Evolutionary conservation across 2,113 vertebrate genomes (phyloP), one percentile per base, ranked within the genome.

Genomic region (Varanus salvator): DNA sequence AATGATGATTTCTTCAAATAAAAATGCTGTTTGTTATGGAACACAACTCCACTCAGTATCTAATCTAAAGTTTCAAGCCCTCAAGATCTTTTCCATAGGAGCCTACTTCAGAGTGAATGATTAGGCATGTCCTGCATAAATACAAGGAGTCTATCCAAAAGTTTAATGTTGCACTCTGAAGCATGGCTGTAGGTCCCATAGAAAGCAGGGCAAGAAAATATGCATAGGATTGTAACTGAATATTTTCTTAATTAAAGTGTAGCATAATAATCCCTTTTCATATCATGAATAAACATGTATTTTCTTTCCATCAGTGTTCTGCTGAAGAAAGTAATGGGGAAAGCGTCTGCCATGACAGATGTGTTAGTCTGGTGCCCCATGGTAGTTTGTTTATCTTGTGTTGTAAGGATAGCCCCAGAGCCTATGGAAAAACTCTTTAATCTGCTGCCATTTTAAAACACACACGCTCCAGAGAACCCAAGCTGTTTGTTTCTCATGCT

Each of bases 181-280:
- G 23, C 44, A 54, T 1, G 0, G 57, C 72, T 90, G 52, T 19
- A 29, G 31, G 12, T 25, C 19, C 38, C 27, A 23, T 25, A 50
- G 15, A 68, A 17, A 3, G 4, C 12, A 68, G 11, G 8, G 9
- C 15, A 34, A 52, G 64, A 17, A 75, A 54, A 52, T 54, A 7
- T 74, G 9, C 52, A 83, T 77, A 48, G 25, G 86, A 71, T 91
- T 75, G 60, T 66, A 29, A 83, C 57, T 68, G 64, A 77, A 25
- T 0, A 66, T 44, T 54, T 8, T 64, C 38, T 8, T 11, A 81
- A 72, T 1, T n/a, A 34, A 52, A 77, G 52, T 38, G n/a, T 71
- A 77, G 6, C 4, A 1, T 48, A 0, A 0, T 15, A 89, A n/a
- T 15, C 0, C 2, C 6, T 29, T 57, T 27, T 38, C 2, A 0